Base-by-base conservation (phyloP, 1,140 invertebrate genomes). In the Brachionus manjavacas region DNA sequence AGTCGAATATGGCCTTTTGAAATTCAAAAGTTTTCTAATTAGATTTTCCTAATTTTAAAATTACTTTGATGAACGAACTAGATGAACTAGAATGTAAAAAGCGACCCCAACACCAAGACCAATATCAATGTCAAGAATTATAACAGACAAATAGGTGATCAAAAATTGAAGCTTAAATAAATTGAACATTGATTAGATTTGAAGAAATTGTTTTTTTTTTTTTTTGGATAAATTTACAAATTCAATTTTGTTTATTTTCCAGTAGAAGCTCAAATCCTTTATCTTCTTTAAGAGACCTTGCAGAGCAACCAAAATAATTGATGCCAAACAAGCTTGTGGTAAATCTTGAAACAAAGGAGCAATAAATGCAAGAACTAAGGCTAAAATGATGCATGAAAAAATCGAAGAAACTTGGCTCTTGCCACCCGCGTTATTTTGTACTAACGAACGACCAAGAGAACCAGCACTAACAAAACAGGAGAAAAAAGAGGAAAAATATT, bases 391-490 rank as follows among this genome's bases (percentile, higher is more conserved):
- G 80, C 23, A 31, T 7, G 60, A 83, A 52, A 83, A 23, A 11
- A 70, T 83, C 4, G 41, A 16, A 9, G 46, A 20, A 28, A 86
- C 88, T 87, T 91, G 91, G 28, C 90, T 89, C 84, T 87, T 87
- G 2, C 90, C 91, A 11, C 91, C 91, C 12, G 89, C 87, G 6
- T 87, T 88, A 85, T 90, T 89, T 86, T 89, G 91, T 35, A 90
- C 90, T 79, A 88, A 88, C 86, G 88, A 91, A 81, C 89, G 88
- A 43, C 89, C 91, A 85, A 92, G 87, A 11, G 91, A 91, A 14
- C 91, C 91, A 28, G 91, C 89, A 68, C 88, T 89, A 11, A 91
- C 90, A 85, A 91, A 92, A 68, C 91, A 91, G 14, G 88, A 88
- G 86, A 91, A 91, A 84, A 91, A 88, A 2, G 91, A 91, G 39